A percentile compares a stretch with the other conserved stretches of the same genome.
Conservation (phyloP, 2,113 vertebrate species). For the Lasiurus cinereus region DNA sequence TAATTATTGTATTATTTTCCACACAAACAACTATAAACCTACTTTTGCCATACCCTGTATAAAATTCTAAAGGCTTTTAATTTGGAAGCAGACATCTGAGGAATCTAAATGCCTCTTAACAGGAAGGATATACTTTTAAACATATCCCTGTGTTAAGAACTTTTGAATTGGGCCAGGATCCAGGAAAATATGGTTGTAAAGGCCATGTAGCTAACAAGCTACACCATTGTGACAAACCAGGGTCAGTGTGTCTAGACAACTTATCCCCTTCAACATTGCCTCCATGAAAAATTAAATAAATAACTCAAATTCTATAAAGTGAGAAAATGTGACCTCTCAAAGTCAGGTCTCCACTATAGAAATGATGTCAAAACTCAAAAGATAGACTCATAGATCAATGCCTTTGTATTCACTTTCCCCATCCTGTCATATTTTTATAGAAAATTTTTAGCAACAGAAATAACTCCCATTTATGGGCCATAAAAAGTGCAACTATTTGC, state of each 20-base stretch:
- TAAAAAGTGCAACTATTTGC: not conserved
- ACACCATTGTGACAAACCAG: not conserved
- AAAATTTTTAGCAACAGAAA: constrained; percentile 34
- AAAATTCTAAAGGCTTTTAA: not conserved
- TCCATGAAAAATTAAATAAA: constrained; percentile 21
- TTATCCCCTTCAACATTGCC: not conserved
- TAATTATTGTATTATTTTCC: not conserved
- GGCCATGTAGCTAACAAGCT: not conserved
- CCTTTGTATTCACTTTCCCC: not conserved
- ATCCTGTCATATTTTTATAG: not conserved
- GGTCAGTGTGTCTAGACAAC: too few species aligned
- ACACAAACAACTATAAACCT: not conserved
- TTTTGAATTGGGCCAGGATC: not conserved
- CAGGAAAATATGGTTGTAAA: not conserved
- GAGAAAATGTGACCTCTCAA: not conserved
- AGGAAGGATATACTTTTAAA: not conserved
- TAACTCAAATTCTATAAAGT: not conserved
- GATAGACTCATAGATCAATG: not conserved
- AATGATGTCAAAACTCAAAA: not conserved
- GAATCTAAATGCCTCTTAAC: not conserved
- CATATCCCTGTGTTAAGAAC: not conserved
- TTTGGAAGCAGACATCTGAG: not conserved
- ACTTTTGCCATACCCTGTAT: not conserved
- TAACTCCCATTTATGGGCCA: not conserved
- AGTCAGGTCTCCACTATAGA: not conserved